These are phyloP conservation scores for Ormyrus labotus DNA, from an alignment of 2,888 invertebrate genomes.

Conservation along the genomic window DNA sequence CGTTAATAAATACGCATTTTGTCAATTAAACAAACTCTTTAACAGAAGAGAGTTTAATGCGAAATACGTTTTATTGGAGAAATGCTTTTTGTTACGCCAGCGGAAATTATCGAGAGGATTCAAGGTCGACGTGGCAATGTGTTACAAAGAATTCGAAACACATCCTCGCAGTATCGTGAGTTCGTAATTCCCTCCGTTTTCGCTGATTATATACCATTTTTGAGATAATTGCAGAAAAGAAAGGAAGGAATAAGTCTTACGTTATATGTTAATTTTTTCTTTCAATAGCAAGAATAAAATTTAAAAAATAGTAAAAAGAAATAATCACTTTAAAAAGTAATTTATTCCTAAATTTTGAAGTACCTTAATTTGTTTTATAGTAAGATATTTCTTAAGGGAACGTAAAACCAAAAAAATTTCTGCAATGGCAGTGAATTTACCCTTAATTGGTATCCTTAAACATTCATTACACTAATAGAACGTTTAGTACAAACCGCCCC, in stretches of 20 bases:
- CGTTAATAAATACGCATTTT: conserved; percentile 13
- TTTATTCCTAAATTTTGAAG: neutral
- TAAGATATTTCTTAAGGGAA: no score
- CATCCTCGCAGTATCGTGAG: neutral
- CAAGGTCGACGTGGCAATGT: neutral
- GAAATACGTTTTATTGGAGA: neutral
- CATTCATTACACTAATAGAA: neutral
- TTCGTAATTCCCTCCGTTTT: conserved; percentile 21
- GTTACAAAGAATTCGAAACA: conserved; percentile 20
- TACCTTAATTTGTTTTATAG: neutral
- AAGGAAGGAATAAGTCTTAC: neutral
- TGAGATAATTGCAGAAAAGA: conserved; percentile 16
- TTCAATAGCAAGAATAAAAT: no score
- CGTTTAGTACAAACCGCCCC: neutral
- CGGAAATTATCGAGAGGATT: conserved; percentile 27
- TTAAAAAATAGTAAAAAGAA: no score
- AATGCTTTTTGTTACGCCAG: neutral
- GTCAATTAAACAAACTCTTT: neutral
- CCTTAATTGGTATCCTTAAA: neutral
- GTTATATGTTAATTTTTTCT: no score
- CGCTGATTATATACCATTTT: neutral
- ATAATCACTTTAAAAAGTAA: no score
- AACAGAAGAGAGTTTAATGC: neutral
- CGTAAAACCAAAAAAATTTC: no score
- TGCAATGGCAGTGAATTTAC: neutral